Evolutionary conservation across 2,888 invertebrate species (phyloP).

Genomic region (Hypena proboscidalis): DNA sequence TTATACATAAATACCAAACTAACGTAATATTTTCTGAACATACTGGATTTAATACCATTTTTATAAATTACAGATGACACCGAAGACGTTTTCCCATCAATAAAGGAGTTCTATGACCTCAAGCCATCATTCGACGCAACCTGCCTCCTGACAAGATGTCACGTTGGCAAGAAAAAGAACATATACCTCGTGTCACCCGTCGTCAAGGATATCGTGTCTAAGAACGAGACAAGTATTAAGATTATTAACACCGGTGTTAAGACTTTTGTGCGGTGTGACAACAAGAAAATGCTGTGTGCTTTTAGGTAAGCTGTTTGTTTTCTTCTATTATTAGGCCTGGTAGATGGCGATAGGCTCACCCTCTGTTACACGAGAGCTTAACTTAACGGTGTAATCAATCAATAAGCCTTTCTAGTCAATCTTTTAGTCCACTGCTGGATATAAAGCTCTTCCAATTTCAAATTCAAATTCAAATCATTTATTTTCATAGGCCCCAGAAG

Average conservation of each 20-base stretch:
- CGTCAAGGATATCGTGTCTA: slow-evolving; percentile 92
- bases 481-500: no score
- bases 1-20: no score
- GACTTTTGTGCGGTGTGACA: slow-evolving; percentile 96
- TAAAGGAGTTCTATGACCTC: slow-evolving; percentile 93
- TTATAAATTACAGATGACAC: slow-evolving; percentile 87
- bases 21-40: no score
- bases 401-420: no score
- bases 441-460: no score
- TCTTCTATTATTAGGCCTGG: no score
- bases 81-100: slow-evolving; percentile 93
- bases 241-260: slow-evolving; percentile 99
- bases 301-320: slow-evolving; percentile 86
- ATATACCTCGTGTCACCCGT: slow-evolving; percentile 95
- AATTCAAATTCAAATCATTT: no score
- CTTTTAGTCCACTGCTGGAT: no score
- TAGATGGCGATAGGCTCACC: no score
- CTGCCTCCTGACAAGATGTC: slow-evolving; percentile 92
- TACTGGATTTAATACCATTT: no score
- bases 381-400: no score
- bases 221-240: slow-evolving; percentile 92
- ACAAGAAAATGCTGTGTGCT: slow-evolving; percentile 94
- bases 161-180: slow-evolving; percentile 95
- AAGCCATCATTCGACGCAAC: slow-evolving; percentile 88
- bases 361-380: no score